Conservation (phyloP, 2,888 invertebrate genomes). For the Augochlorella aurata region DNA sequence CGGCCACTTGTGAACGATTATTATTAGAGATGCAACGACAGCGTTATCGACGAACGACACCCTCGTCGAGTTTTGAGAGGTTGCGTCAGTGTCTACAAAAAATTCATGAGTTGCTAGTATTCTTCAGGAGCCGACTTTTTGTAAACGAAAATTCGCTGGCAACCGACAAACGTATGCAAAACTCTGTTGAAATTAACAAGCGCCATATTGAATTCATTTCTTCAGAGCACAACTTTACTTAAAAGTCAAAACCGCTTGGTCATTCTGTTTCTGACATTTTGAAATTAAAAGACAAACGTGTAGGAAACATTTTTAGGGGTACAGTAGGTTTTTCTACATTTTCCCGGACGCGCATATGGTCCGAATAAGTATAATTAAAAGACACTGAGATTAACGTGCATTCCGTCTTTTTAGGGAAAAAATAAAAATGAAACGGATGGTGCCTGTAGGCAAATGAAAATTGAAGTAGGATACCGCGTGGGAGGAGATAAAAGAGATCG, state of each 20-base stretch:
- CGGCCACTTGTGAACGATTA: slow-evolving; percentile 20
- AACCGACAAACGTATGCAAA: neutral
- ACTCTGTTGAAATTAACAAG: neutral
- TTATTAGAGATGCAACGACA: slow-evolving; percentile 14
- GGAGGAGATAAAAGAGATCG: neutral
- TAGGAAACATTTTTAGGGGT: neutral
- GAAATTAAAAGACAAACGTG: neutral
- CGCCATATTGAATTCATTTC: neutral
- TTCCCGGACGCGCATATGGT: neutral
- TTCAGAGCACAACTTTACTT: neutral
- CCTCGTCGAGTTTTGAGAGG: neutral
- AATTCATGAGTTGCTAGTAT: neutral
- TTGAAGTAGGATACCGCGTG: neutral
- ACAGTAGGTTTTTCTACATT: neutral
- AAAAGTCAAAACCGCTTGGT: neutral
- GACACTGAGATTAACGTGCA: neutral
- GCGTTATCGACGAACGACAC: slow-evolving; percentile 20
- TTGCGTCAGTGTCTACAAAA: neutral
- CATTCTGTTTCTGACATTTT: neutral
- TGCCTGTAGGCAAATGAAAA: slow-evolving; percentile 8
- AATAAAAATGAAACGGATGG: neutral
- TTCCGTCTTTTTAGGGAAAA: neutral
- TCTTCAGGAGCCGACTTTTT: neutral
- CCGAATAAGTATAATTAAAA: neutral
- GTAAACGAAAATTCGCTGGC: neutral